Evolutionary conservation across 2,888 invertebrate species (phyloP), one percentile per base, ranked within the genome.

Genomic region (Rambutsinella grinnellia): DNA sequence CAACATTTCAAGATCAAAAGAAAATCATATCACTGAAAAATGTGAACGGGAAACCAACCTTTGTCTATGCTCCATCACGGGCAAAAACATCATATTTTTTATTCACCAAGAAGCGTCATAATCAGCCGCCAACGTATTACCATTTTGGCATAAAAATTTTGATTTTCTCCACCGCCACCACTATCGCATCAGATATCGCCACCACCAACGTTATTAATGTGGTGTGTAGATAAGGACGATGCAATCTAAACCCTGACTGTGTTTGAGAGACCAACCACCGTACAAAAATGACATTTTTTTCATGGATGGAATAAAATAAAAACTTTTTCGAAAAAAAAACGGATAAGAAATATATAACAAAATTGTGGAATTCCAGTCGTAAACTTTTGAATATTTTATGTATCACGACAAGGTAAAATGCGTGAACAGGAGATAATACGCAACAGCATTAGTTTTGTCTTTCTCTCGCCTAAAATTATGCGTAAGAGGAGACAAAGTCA

Each of bases 391-490:
- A 47, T 67, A 67, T 67, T 67, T 67, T 67, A 67, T 57, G 57
- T 27, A 56, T 67, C 67, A 67, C 67, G 67, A 67, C 67, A 57
- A 57, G n/a, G 23, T 17, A 47, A 63, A 49, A 62, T 62, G 62
- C 62, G 27, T 49, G 47, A 49, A 49, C 47, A 62, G 26, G 47
- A n/a, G 62, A 62, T 44, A 47, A 47, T 62, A 49, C 15, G 51
- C 62, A 62, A 23, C 6, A 8, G 36, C 36, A 36, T 8, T 13
- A 36, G 6, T n/a, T 36, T 36, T 36, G 36, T 36, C 36, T 36
- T 13, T 36, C 13, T 36, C 27, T 56, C 56, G 56, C 56, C 56
- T 56, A 56, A 23, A 56, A 56, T 24, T 8, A 56, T 56, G 56
- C 27, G 56, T 26, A 56, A 10, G 54, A 54, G 23, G 24, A 54